Conservation (phyloP, 2,113 vertebrate species). For the Seriola aureovittata region DNA sequence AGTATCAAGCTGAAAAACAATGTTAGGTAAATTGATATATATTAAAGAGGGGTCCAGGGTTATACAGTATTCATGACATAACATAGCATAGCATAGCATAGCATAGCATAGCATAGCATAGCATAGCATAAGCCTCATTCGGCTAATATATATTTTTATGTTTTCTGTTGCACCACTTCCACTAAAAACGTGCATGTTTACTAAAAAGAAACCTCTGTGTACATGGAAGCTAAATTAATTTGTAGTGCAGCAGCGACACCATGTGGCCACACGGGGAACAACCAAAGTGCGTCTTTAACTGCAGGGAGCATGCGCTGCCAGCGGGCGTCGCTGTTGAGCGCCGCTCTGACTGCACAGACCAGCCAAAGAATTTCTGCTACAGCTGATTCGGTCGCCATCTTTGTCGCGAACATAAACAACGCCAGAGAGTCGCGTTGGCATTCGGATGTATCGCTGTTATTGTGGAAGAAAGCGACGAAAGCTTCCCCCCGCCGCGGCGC, state of each 20-base stretch:
- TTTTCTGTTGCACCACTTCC: not conserved
- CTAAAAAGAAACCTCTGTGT: not conserved
- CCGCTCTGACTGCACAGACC: conserved; percentile 9
- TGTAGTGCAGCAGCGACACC: conserved; percentile 33
- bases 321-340: conserved; percentile 45
- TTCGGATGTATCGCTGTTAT: conserved; percentile 19
- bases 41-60: not conserved
- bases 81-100: too few relatives aligned
- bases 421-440: conserved; percentile 37
- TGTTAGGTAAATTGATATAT: not conserved
- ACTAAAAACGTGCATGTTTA: not conserved
- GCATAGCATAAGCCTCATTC: not conserved
- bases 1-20: not conserved
- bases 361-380: conserved; percentile 64
- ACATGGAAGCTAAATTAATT: not conserved
- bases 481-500: not conserved
- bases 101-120: too few relatives aligned
- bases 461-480: not conserved
- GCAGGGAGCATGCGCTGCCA: not conserved
- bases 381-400: conserved; percentile 87
- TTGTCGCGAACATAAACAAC: conserved; percentile 85
- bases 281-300: fast-evolving
- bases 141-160: not conserved
- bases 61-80: too few relatives aligned
- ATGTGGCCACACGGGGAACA: not conserved